These are phyloP conservation scores for Sthenelais limicola DNA, from an alignment of 2,888 invertebrate genomes.

Conservation along the genomic window DNA sequence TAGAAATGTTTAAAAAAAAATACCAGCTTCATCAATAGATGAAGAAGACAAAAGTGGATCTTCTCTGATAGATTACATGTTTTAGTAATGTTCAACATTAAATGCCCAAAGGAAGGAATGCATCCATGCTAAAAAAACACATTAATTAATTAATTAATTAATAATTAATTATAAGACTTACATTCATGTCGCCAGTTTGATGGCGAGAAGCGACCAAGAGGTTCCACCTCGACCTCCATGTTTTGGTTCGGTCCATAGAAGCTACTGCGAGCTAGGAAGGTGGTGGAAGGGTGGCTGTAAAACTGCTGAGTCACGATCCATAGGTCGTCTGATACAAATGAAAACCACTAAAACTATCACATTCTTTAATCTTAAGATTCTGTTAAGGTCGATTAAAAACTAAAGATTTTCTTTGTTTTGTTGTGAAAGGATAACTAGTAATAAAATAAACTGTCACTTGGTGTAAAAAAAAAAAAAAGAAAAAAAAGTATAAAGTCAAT, in stretches of 20 bases:
- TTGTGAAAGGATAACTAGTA: constrained; percentile 43
- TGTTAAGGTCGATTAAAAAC: too few relatives aligned
- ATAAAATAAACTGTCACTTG: constrained; percentile 58
- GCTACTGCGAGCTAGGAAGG: constrained; percentile 59
- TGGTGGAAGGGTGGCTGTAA: constrained; percentile 53
- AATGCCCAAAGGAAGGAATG: too few relatives aligned
- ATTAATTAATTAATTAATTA: too few relatives aligned
- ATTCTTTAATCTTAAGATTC: too few relatives aligned
- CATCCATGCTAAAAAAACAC: too few relatives aligned
- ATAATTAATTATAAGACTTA: constrained; percentile 49
- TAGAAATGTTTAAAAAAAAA: too few relatives aligned
- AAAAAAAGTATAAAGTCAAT: too few relatives aligned
- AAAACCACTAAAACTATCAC: constrained; percentile 11
- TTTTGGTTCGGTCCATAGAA: constrained; percentile 61
- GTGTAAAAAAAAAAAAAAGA: too few relatives aligned
- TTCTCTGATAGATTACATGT: too few relatives aligned
- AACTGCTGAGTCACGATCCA: constrained; percentile 30
- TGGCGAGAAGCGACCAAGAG: constrained; percentile 57
- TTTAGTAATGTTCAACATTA: too few relatives aligned
- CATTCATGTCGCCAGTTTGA: constrained; percentile 60
- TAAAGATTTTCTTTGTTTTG: neutral
- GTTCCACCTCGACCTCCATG: constrained; percentile 61
- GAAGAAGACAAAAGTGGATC: too few relatives aligned
- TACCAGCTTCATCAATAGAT: too few relatives aligned
- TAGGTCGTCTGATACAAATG: constrained; percentile 35